Evolutionary conservation across 2,888 invertebrate species (phyloP).

Genomic region (Cerastoderma edule): DNA sequence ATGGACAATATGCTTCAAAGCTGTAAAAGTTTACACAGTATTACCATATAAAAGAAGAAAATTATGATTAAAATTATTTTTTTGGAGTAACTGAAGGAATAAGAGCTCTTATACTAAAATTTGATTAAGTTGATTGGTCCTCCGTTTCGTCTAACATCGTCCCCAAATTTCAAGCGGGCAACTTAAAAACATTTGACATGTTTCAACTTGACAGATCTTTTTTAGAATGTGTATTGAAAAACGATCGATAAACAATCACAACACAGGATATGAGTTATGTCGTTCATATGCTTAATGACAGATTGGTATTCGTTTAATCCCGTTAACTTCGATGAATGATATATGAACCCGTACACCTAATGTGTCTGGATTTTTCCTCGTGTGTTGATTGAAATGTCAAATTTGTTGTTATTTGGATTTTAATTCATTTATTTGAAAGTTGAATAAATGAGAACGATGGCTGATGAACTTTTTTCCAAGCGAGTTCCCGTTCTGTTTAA

Average conservation of each 20-base stretch:
- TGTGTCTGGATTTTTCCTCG: neutral
- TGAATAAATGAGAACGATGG: slow-evolving; percentile 46
- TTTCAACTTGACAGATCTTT: slow-evolving; percentile 27
- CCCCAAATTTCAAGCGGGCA: slow-evolving; percentile 26
- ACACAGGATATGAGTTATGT: slow-evolving; percentile 10
- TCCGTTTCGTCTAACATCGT: slow-evolving; percentile 1
- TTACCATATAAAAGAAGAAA: too few species aligned
- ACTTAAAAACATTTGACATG: slow-evolving; percentile 37
- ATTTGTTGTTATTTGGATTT: neutral
- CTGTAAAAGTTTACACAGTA: too few species aligned
- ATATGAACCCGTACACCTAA: neutral
- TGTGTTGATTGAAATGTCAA: too few species aligned
- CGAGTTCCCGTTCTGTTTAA: slow-evolving; percentile 78
- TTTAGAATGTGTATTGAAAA: slow-evolving; percentile 33
- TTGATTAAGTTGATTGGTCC: too few species aligned
- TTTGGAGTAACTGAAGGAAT: too few species aligned
- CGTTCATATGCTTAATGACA: neutral
- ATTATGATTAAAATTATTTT: too few species aligned
- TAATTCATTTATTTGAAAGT: neutral
- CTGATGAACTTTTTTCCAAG: slow-evolving; percentile 80
- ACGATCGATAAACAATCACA: slow-evolving; percentile 9
- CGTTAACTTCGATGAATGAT: neutral
- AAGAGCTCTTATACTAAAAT: too few species aligned
- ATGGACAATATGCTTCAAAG: too few species aligned
- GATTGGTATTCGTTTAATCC: neutral